Evolutionary conservation across 2,888 invertebrate species (phyloP), one percentile per base, ranked within the genome.

Genomic region (Dusona sp.): DNA sequence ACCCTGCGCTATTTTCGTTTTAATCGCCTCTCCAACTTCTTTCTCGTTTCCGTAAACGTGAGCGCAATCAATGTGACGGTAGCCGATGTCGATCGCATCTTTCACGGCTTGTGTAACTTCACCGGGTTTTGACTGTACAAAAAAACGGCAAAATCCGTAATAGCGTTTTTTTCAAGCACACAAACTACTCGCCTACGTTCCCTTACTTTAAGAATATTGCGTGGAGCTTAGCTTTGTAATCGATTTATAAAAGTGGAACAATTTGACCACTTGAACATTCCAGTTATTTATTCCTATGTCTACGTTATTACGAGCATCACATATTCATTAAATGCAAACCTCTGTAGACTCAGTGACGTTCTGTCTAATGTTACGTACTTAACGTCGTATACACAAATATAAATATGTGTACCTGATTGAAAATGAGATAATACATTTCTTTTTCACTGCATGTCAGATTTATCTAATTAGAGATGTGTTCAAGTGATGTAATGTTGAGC

Each of bases 51-150:
- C 95, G 92, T 98, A 98, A 16, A 96, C 94, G 88, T 95, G 95
- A 13, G 97, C 96, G 84, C 97, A 96, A 91, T 98, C 98, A 84
- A 98, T 95, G 91, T 97, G 97, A 0, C 97, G 95, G 91, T 98
- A 98, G 0, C 98, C 98, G 61, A 96, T 94, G 89, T 97, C 97
- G 79, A 98, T 96, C 6, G 97, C 97, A 90, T 96, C 95, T 81
- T 96, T 96, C 6, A 97, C 95, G 0, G 96, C 96, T 88, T 96
- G 96, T 0, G 95, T 95, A 0, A 96, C 96, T 91, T 96, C 96
- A 45, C 96, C 96, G 45, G 96, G 95, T 89, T 96, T 95, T 0
- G 97, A 96, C 97, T 97, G 89, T 13, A 19, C 22, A 42, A 19
- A 75, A 42, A 95, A 94, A 33, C 22, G 42, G 36, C 3, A 22